Base-by-base conservation (phyloP, 2,888 invertebrate genomes). In the Maniola hyperantus region DNA sequence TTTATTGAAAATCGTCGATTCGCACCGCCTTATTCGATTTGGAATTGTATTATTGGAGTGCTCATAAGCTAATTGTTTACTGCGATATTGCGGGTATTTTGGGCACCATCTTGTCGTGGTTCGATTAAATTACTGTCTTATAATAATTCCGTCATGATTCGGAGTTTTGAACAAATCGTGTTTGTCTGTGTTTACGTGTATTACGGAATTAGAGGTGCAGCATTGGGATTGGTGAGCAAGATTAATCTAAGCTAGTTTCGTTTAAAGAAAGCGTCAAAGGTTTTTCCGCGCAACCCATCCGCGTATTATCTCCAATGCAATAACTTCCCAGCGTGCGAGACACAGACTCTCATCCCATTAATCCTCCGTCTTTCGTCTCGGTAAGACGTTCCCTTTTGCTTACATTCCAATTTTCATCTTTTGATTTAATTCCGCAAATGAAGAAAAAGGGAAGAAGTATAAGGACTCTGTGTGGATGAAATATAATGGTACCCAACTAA, bases 1-100 rank as follows among this genome's bases (percentile, higher is more conserved):
- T 26, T 42, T 53, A 53, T 44, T 63, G 62, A 63, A 63, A 63
- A 39, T 63, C 53, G 26, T 15, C 44, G 53, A 61, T 51, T 11
- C 7, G 26, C 58, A 26, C 13, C 15, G 58, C n/a, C 18, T 57
- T 42, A n/a, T 20, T 11, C 57, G 58, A 20, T 36, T 58, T 13
- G 42, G 6, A 44, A 58, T 58, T 44, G 58, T 44, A 58, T 44
- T 33, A 58, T 7, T 44, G 20, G 42, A 18, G 53, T 11, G 54
- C 15, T 6, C 1, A 26, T 26, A 26, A 4, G 4, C 4, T 26
- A 26, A 26, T 26, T 26, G 26, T 26, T 26, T 26, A 26, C 26
- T 26, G 26, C 26, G 26, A 26, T 26, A 4, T 26, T 26, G 26
- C 26, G 1, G 26, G 4, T 26, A 26, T 26, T 26, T n/a, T n/a